Conservation (phyloP, 92 coral and sea anemone genomes). For the Desmophyllum pertusum region DNA sequence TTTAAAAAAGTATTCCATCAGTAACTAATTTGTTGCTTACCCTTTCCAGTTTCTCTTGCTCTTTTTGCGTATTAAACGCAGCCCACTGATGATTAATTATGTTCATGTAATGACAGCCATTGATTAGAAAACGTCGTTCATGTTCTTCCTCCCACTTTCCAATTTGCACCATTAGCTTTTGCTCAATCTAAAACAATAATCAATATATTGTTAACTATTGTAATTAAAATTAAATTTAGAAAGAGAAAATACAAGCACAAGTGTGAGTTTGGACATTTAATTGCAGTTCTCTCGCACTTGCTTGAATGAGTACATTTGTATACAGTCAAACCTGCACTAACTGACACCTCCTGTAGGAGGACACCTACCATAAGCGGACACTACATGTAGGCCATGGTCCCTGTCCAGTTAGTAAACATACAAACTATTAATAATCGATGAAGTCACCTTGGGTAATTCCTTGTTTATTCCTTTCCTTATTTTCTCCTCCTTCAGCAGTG, state of each 20-base stretch:
- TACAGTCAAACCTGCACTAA: too few relatives aligned
- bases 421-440: neutral
- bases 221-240: neutral
- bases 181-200: constrained; percentile 69
- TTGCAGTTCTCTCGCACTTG: too few relatives aligned
- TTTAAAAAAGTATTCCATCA: too few relatives aligned
- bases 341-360: too few relatives aligned
- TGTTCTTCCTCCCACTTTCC: constrained; percentile 85
- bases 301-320: too few relatives aligned
- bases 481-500: constrained; percentile 89
- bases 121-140: constrained; percentile 77
- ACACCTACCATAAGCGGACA: too few relatives aligned
- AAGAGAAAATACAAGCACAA: neutral
- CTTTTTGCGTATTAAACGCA: constrained; percentile 74
- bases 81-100: constrained; percentile 84
- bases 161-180: constrained; percentile 67
- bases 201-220: neutral
- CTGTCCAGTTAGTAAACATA: too few relatives aligned
- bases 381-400: too few relatives aligned
- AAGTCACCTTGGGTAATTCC: constrained; percentile 90
- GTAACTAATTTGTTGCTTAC: constrained; percentile 25
- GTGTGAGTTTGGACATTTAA: too few relatives aligned
- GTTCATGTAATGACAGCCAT: constrained; percentile 79
- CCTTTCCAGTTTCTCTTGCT: constrained; percentile 77
- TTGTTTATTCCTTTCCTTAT: constrained; percentile 77